phyloP scores from a whole-genome alignment of 2,797 vertebrate genomes.

The Sebastiscus tertius region DNA sequence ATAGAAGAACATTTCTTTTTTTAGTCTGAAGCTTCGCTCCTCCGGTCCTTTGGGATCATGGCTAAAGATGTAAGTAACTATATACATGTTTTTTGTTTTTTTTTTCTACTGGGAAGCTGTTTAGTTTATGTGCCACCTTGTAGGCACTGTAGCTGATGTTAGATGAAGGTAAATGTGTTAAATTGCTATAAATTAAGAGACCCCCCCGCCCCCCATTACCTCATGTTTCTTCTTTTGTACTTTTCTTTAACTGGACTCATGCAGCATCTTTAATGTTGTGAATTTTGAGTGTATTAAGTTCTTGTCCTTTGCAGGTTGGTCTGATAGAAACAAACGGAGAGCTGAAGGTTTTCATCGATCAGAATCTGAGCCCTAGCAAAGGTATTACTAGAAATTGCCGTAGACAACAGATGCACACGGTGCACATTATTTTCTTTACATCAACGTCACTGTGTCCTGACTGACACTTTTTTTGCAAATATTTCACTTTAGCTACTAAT shows the following conservation, averaged over 20 bases:
- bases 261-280: background rate
- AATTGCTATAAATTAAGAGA: background rate
- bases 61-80: constrained; percentile 86
- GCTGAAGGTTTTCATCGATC: constrained; percentile 99
- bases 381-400: constrained; percentile 74
- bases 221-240: background rate
- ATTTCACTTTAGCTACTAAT: background rate
- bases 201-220: background rate
- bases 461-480: background rate
- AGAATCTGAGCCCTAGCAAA: constrained; percentile 99
- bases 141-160: background rate
- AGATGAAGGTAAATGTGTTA: background rate
- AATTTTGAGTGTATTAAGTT: background rate
- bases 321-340: constrained; percentile 99
- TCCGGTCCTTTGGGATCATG: constrained; percentile 85
- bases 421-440: background rate
- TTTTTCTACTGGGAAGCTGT: background rate
- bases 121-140: background rate
- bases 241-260: background rate
- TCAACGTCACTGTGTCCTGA: background rate
- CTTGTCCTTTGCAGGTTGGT: constrained; percentile 86
- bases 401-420: background rate
- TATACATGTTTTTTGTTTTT: background rate
- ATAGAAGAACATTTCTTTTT: constrained; percentile 64
- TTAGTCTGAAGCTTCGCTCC: constrained; percentile 67